Percentiles rank a stretch among this genome's conserved stretches.
phyloP scores from a whole-genome alignment of 2,113 vertebrate genomes.

The Serilophus lunatus region DNA sequence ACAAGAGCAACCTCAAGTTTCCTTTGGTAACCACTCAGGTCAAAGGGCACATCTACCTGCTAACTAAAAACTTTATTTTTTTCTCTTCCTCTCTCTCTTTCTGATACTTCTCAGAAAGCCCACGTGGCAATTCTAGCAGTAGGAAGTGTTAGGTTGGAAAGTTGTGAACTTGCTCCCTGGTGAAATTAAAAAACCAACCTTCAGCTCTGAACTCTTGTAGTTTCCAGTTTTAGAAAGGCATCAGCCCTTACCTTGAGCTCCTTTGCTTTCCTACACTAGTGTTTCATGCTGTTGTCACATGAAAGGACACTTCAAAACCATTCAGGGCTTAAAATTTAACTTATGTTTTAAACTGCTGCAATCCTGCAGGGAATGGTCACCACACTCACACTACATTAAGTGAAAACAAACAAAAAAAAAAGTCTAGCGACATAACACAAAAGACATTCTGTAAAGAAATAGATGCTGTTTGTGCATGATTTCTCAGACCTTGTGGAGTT shows the following conservation, averaged over 20 bases:
- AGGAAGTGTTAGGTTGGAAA: not conserved
- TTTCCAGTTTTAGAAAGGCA: constrained; percentile 5
- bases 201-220: not conserved
- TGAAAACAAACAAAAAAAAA: not conserved
- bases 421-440: not conserved
- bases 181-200: constrained; percentile 25
- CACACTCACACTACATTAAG: not conserved
- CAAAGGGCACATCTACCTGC: not conserved
- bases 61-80: not conserved
- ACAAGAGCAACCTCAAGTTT: not conserved
- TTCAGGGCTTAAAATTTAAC: not conserved
- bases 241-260: not conserved
- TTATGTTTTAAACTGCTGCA: not conserved
- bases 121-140: not conserved
- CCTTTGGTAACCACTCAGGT: not conserved
- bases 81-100: not conserved
- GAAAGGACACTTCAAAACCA: not conserved
- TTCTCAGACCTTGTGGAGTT: not conserved
- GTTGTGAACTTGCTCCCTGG: constrained; percentile 24
- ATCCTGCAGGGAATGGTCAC: not conserved
- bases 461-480: not conserved
- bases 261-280: not conserved
- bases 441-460: not conserved
- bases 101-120: not conserved
- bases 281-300: not conserved